These are phyloP conservation scores for Hemistola chrysoprasaria DNA, from an alignment of 2,888 invertebrate species.

Conservation along the genomic window DNA sequence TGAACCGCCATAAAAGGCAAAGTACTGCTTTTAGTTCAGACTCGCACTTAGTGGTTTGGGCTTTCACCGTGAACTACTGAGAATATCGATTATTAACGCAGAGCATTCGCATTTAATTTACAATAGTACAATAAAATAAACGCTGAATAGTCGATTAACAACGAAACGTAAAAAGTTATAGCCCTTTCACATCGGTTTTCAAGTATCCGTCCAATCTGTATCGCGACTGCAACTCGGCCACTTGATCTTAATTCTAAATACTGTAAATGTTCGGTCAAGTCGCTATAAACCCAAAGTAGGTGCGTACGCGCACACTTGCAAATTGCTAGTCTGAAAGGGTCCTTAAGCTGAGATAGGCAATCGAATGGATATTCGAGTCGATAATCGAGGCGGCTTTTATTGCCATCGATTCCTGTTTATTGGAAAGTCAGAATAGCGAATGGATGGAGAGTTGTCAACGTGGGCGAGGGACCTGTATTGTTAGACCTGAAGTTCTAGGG, in stretches of 20 bases:
- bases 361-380: slow-evolving; percentile 19
- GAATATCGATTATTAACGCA: slow-evolving; percentile 14
- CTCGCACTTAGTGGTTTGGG: slow-evolving; percentile 23
- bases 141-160: slow-evolving; percentile 6
- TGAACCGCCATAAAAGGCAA: slow-evolving; percentile 24
- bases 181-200: no score
- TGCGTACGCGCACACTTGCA: slow-evolving; percentile 1
- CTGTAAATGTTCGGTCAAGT: no score
- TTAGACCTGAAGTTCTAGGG: slow-evolving; percentile 44
- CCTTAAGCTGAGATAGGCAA: slow-evolving; percentile 14
- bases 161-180: slow-evolving; percentile 5
- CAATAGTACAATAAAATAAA: slow-evolving; percentile 8
- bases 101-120: slow-evolving; percentile 15
- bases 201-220: no score
- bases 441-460: slow-evolving; percentile 45
- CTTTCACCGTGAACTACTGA: slow-evolving; percentile 19
- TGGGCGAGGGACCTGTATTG: slow-evolving; percentile 51
- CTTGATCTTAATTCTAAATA: no score
- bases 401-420: slow-evolving; percentile 42
- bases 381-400: slow-evolving; percentile 22
- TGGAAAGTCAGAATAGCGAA: slow-evolving; percentile 52
- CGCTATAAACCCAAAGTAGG: no score
- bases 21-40: slow-evolving; percentile 20
- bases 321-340: background rate
- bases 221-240: no score